Percentiles rank a stretch among this genome's conserved stretches.
phyloP scores from a whole-genome alignment of 1,140 invertebrate genomes.

The Bombyx mori region DNA sequence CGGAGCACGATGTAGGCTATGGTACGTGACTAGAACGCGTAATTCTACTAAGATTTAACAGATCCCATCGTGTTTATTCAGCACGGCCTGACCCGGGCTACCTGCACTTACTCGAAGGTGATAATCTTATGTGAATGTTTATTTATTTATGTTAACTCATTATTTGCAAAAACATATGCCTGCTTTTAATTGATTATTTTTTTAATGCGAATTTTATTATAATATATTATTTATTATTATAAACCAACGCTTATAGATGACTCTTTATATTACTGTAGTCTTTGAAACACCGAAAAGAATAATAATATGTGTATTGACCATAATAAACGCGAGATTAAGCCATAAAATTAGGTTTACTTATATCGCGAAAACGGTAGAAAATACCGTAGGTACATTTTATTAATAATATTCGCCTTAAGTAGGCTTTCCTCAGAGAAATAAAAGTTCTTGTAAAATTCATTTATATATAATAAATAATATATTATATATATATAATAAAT shows the following conservation, averaged over 20 bases:
- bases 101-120: not conserved
- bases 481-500: too few relatives aligned
- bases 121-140: not conserved
- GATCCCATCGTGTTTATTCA: slow-evolving; percentile 6
- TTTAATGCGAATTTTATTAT: not conserved
- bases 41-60: slow-evolving; percentile 13
- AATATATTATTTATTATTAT: not conserved
- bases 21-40: slow-evolving; percentile 12
- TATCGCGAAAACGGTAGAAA: too few relatives aligned
- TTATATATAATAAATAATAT: too few relatives aligned
- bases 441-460: too few relatives aligned
- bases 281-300: too few relatives aligned
- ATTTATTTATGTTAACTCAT: not conserved
- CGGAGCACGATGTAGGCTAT: slow-evolving; percentile 6
- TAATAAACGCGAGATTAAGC: too few relatives aligned
- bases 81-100: not conserved
- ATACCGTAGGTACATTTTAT: too few relatives aligned
- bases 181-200: not conserved
- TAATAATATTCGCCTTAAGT: too few relatives aligned
- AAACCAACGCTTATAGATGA: not conserved
- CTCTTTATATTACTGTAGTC: not conserved
- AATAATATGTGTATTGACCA: too few relatives aligned
- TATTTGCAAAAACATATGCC: too few relatives aligned
- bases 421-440: too few relatives aligned
- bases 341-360: too few relatives aligned